Percentiles rank a stretch among this genome's conserved stretches.
Conservation (phyloP, 2,113 vertebrate genomes). For the Odocoileus hemionus region DNA sequence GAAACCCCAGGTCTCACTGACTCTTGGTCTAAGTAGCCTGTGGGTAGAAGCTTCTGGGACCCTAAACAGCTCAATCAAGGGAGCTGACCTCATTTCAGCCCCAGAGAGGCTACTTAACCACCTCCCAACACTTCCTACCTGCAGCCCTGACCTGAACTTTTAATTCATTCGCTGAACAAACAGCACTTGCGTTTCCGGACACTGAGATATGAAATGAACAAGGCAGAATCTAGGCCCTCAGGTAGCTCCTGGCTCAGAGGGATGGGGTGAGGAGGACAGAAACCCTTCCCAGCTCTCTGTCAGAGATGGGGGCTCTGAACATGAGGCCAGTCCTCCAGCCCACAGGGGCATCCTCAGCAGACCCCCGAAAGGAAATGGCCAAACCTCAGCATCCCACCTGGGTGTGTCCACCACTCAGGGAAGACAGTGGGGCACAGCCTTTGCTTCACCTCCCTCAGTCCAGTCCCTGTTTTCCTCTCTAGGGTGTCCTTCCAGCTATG, state of each 20-base stretch:
- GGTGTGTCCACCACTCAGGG: rapidly evolving
- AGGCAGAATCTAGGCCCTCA: not conserved
- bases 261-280: not conserved
- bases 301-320: not conserved
- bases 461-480: not conserved
- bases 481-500: not conserved
- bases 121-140: not conserved
- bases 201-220: not conserved
- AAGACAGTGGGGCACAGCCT: not conserved
- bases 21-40: not conserved
- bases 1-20: not conserved
- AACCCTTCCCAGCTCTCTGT: not conserved
- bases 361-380: not conserved
- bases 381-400: not conserved
- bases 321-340: not conserved
- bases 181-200: rapidly evolving
- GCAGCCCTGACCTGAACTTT: not conserved
- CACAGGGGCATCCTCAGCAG: not conserved
- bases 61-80: too few relatives aligned
- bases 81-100: not conserved
- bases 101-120: not conserved
- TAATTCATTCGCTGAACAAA: not conserved
- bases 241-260: not conserved
- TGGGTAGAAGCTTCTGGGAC: not conserved
- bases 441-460: rapidly evolving